phyloP scores from a whole-genome alignment of 2,888 invertebrate species.

The Drosophila cognata region DNA sequence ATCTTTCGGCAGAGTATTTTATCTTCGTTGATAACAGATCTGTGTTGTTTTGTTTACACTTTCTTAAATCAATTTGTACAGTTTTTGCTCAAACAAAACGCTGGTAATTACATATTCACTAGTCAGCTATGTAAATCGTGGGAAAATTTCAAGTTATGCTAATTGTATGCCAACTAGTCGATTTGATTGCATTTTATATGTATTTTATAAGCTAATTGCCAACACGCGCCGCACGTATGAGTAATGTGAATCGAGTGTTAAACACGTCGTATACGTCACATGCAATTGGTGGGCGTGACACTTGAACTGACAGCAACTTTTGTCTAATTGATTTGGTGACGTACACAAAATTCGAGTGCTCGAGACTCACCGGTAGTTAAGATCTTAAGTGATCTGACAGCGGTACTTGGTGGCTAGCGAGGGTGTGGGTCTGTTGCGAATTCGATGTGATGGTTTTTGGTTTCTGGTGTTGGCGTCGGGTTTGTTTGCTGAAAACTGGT shows the following conservation, averaged over 20 bases:
- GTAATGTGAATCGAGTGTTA: constrained; percentile 46
- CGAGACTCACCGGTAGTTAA: constrained; percentile 67
- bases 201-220: constrained; percentile 48
- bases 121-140: constrained; percentile 57
- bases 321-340: constrained; percentile 61
- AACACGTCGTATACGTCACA: constrained; percentile 61
- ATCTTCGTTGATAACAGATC: background rate
- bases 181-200: constrained; percentile 31
- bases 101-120: constrained; percentile 21
- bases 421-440: constrained; percentile 40
- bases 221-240: constrained; percentile 73
- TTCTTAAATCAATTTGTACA: constrained; percentile 26
- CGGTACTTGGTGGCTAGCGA: constrained; percentile 10
- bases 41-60: constrained; percentile 39
- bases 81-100: constrained; percentile 25
- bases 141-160: constrained; percentile 68
- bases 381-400: constrained; percentile 33
- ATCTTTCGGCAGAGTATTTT: constrained; percentile 7
- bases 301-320: constrained; percentile 45
- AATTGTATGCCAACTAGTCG: constrained; percentile 58
- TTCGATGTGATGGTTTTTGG: constrained; percentile 15
- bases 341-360: constrained; percentile 44
- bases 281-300: constrained; percentile 67
- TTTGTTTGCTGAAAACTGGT: constrained; percentile 76
- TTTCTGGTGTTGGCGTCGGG: constrained; percentile 28